These are phyloP conservation scores for Xanthorhoe designata DNA, from an alignment of 2,888 invertebrate genomes.

Conservation along the genomic window DNA sequence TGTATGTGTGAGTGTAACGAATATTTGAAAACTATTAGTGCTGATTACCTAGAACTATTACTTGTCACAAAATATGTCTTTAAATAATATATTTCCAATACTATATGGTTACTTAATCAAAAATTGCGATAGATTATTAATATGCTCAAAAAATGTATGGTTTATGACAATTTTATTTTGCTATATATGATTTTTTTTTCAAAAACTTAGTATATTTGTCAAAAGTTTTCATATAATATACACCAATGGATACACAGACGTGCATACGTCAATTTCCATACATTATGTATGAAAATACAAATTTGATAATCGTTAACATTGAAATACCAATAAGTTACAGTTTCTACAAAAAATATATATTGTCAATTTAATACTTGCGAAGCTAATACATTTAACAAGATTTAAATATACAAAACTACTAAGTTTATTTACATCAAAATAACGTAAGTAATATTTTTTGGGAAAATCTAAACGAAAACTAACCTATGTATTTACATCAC, in stretches of 20 bases:
- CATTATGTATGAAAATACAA: conserved; percentile 20
- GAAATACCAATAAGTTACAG: conserved; percentile 23
- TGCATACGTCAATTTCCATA: conserved; percentile 24
- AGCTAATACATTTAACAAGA: conserved; percentile 47
- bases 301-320: conserved; percentile 22
- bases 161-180: too few species aligned
- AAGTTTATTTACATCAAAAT: conserved; percentile 53
- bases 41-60: too few species aligned
- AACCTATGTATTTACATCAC: conserved; percentile 50
- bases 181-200: background rate
- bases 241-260: conserved; percentile 4
- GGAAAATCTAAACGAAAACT: conserved; percentile 41
- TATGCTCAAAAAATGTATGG: background rate
- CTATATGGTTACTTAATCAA: background rate
- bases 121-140: background rate
- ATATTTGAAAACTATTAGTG: background rate
- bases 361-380: conserved; percentile 52
- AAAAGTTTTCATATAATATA: background rate
- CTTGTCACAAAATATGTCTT: background rate
- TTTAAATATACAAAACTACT: conserved; percentile 53
- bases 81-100: background rate
- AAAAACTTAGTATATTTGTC: background rate
- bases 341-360: conserved; percentile 40
- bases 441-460: conserved; percentile 43
- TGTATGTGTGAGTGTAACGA: too few species aligned